These are phyloP conservation scores for Charina bottae DNA, from an alignment of 2,113 vertebrate genomes.

Conservation along the genomic window DNA sequence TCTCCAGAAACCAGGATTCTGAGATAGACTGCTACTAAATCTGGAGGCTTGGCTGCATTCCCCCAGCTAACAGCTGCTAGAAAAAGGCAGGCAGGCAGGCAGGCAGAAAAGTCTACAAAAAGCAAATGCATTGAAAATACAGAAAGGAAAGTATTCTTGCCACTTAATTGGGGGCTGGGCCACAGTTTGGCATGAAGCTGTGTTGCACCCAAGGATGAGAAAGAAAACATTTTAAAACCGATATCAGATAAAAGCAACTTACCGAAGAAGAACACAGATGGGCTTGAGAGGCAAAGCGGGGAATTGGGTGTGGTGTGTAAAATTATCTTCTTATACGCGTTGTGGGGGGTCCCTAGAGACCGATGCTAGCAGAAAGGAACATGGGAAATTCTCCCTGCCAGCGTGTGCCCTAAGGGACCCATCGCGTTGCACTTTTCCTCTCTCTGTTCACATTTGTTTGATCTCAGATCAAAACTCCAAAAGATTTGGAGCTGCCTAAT, in stretches of 20 bases:
- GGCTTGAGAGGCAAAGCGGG: neutral
- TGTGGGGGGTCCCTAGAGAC: neutral
- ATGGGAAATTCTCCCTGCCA: neutral
- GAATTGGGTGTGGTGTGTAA: neutral
- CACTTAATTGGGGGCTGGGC: neutral
- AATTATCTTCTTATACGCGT: neutral
- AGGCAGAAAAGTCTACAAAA: neutral
- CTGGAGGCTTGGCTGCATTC: neutral
- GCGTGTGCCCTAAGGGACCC: neutral
- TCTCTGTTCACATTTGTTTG: neutral
- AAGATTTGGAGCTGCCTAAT: neutral
- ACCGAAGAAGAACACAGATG: neutral
- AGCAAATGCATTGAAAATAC: no score
- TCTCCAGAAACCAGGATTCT: neutral
- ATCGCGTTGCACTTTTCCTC: rapidly evolving
- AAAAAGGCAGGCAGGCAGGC: neutral
- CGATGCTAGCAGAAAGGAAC: neutral
- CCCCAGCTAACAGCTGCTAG: neutral
- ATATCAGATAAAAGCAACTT: neutral
- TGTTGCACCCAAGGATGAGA: neutral
- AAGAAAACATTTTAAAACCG: neutral
- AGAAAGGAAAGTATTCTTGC: rapidly evolving
- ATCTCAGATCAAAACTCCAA: neutral
- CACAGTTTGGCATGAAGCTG: neutral
- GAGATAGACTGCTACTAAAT: neutral